These are phyloP conservation scores for Phocoena sinus DNA, from an alignment of 2,113 vertebrate species.

Conservation along the genomic window DNA sequence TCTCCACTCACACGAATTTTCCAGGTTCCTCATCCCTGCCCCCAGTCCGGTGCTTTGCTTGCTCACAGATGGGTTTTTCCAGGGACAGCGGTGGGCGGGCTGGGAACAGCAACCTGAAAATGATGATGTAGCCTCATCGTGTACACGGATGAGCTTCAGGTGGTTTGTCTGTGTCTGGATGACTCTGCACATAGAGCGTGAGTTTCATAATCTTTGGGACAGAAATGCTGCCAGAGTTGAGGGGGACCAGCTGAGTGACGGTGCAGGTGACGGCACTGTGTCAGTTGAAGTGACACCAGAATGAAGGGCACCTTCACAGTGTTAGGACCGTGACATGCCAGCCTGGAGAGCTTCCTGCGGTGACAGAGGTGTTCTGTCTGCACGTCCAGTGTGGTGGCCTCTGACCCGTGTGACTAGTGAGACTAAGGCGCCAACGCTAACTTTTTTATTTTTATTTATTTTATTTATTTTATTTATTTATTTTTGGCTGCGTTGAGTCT, in stretches of 20 bases:
- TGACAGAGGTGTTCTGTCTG: neutral
- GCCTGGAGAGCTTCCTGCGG: neutral
- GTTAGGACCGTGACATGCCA: no score
- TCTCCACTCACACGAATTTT: neutral
- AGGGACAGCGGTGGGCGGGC: neutral
- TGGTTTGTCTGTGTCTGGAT: neutral
- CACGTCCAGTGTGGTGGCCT: no score
- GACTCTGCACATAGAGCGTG: neutral
- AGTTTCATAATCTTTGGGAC: neutral
- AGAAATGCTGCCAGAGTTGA: neutral
- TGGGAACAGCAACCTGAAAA: neutral
- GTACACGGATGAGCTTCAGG: neutral
- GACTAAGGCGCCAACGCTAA: neutral
- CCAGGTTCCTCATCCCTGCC: neutral
- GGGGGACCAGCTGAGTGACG: neutral
- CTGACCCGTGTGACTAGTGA: neutral
- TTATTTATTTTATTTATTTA: no score
- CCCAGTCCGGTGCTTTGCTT: neutral
- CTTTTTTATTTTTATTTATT: no score
- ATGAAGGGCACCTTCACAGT: neutral
- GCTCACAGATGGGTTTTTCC: neutral
- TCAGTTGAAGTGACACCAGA: neutral
- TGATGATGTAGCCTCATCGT: neutral
- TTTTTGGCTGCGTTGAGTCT: no score
- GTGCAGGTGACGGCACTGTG: fast-evolving